Base-by-base conservation (phyloP, 2,797 vertebrate species). In the Discoglossus pictus region DNA sequence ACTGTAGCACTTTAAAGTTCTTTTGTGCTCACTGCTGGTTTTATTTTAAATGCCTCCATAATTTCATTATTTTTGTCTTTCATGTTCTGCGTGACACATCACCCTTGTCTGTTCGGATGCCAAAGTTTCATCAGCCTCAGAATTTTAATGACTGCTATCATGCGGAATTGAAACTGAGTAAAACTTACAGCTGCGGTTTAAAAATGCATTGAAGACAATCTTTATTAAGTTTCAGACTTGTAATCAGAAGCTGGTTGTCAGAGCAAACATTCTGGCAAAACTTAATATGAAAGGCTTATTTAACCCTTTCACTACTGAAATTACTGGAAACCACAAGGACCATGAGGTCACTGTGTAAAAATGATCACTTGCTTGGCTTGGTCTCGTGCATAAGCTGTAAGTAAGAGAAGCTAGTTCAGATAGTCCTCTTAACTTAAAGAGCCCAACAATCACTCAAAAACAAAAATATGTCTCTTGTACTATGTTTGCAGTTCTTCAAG, bases 221-320 rank as follows among this genome's bases (percentile, higher is more conserved):
- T 58, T 66, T 58, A 66, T 66, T 66, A 58, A 47, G 53, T 58
- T 66, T 50, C 53, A 40, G 15, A 58, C 42, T 58, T 65, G 52
- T 56, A 65, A 65, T 65, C 42, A 65, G 63, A 31, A 65, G 63
- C 63, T 56, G 52, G 63, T 65, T 51, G 52, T 65, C 42, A 56
- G 16, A 48, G 31, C 34, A 46, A 13, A 46, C 43, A 8, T 31
- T 39, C 42, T 65, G 52, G 40, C 31, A 16, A 36, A 38, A 16
- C 25, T 27, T 50, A 27, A 44, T 31, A 21, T 43, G 11, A 43
- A 13, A 54, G 38, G 51, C 18, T 20, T 39, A 31, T 36, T 48
- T 23, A 11, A 48, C 59, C 35, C 1, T 4, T 31, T 31, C 27
- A 31, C 4, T 31, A 8, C 27, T 8, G 8, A 31, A 31, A 31